Conservation (phyloP, 1,140 invertebrate species). For the Papilio glaucus region DNA sequence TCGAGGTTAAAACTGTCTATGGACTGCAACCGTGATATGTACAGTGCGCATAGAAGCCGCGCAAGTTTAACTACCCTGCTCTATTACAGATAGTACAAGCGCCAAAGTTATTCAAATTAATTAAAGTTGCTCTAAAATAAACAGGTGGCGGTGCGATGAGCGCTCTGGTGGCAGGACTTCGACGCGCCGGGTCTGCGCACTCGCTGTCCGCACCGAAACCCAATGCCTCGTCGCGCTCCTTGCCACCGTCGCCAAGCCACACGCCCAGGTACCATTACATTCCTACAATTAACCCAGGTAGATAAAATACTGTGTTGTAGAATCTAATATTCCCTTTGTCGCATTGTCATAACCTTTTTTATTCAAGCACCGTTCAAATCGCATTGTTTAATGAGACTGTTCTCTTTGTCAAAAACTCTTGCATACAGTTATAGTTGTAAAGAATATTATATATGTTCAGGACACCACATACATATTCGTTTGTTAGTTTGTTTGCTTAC, state of each 20-base stretch:
- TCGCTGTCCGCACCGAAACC: constrained; percentile 81
- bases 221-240: constrained; percentile 87
- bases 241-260: constrained; percentile 91
- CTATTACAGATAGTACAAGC: background rate
- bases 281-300: background rate
- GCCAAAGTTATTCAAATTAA: background rate
- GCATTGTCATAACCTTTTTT: too few species aligned
- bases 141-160: constrained; percentile 75
- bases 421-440: too few species aligned
- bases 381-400: too few species aligned
- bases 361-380: too few species aligned
- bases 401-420: too few species aligned
- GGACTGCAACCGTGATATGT: too few species aligned
- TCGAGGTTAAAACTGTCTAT: too few species aligned
- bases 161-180: constrained; percentile 76
- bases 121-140: constrained; percentile 24
- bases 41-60: too few species aligned
- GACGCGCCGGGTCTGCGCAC: constrained; percentile 80
- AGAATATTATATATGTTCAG: too few species aligned
- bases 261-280: constrained; percentile 80
- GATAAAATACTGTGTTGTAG: background rate
- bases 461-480: too few species aligned
- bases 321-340: background rate
- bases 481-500: too few species aligned
- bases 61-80: too few species aligned